Conservation (phyloP, 1,140 invertebrate species). For the Drosophila watanabei region DNA sequence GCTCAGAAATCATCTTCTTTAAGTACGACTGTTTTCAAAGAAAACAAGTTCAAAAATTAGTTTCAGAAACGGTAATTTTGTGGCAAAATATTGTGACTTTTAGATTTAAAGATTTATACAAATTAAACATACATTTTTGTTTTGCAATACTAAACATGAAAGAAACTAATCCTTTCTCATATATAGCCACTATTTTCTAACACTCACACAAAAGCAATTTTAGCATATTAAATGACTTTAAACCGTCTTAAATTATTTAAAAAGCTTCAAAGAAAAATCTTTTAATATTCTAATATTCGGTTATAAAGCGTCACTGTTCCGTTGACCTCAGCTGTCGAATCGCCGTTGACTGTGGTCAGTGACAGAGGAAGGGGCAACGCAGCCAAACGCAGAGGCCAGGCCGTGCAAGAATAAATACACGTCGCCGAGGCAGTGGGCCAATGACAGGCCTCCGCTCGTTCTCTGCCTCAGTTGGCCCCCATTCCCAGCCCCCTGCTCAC, state of each 20-base stretch:
- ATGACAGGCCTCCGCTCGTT: constrained; percentile 22
- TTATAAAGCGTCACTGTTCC: not conserved
- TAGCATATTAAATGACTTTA: not conserved
- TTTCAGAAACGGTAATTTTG: too few species aligned
- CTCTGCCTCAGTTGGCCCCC: not conserved
- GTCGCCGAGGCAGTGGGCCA: constrained; percentile 32
- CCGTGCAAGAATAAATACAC: constrained; percentile 52
- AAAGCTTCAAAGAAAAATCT: not conserved
- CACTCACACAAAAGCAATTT: too few species aligned
- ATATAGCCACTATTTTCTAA: too few species aligned
- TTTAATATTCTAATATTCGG: not conserved
- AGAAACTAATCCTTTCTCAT: too few species aligned
- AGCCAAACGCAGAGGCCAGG: constrained; percentile 13
- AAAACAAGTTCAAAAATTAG: too few species aligned
- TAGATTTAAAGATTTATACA: too few species aligned
- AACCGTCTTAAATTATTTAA: not conserved
- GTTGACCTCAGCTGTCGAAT: constrained; percentile 47
- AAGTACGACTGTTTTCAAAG: too few species aligned
- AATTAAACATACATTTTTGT: too few species aligned
- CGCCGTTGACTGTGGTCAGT: constrained; percentile 75
- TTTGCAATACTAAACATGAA: too few species aligned
- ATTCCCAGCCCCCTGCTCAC: not conserved
- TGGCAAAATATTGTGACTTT: too few species aligned
- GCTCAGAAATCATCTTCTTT: too few species aligned
- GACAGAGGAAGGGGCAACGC: constrained; percentile 42